Conservation (phyloP, 2,113 vertebrate genomes). For the Burhinus oedicnemus region DNA sequence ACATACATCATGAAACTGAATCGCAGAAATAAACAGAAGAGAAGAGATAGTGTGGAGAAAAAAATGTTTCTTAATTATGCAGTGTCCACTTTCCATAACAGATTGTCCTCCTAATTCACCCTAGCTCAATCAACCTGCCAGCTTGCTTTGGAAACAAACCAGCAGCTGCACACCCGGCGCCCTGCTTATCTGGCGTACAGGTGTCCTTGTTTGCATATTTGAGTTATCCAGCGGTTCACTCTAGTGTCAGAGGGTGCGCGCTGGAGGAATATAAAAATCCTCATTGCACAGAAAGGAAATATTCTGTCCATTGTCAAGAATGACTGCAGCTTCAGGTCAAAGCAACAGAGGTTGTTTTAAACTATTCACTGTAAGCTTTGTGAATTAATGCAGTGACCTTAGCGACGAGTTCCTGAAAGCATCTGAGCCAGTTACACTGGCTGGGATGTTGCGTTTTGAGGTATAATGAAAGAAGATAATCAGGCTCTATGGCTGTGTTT, state of each 20-base stretch:
- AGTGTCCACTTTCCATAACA: conserved; percentile 7
- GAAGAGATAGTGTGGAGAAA: not conserved
- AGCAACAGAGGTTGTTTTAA: not conserved
- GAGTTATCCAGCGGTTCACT: not conserved
- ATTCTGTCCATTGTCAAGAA: not conserved
- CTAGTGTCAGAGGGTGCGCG: not conserved
- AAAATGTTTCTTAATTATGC: conserved; percentile 20
- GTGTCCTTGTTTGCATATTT: not conserved
- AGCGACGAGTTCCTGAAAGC: not conserved
- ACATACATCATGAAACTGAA: not conserved
- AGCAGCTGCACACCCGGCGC: not conserved
- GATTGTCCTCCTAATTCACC: conserved; percentile 19
- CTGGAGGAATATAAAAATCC: not conserved
- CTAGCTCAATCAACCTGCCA: conserved; percentile 31
- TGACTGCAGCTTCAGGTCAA: not conserved
- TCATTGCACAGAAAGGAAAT: not conserved
- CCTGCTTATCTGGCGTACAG: not conserved
- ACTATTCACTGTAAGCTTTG: not conserved
- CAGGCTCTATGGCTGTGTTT: not conserved
- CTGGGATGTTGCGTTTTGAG: not conserved
- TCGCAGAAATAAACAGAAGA: not conserved
- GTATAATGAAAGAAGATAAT: not conserved
- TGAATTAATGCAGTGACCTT: not conserved
- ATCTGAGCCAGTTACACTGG: not conserved
- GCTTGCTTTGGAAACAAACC: not conserved